These are phyloP conservation scores for Sipha maydis DNA, from an alignment of 2,888 invertebrate genomes.

Conservation along the genomic window DNA sequence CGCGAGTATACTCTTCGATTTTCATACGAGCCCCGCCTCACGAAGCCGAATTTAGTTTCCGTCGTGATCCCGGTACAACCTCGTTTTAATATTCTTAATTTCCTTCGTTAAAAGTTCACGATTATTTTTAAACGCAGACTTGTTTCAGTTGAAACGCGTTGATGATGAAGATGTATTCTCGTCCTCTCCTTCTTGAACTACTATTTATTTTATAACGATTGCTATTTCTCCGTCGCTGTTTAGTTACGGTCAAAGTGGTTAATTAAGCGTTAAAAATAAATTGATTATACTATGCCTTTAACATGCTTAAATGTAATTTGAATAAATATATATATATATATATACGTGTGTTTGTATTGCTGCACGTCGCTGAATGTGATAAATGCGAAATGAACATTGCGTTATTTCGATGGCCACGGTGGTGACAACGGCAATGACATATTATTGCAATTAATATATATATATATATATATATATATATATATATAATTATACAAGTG, in stretches of 20 bases:
- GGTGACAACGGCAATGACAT: neutral
- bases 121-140: neutral
- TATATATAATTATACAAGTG: neutral
- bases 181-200: neutral
- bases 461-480: too few relatives aligned
- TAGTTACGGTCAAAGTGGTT: conserved; percentile 54
- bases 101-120: conserved; percentile 4
- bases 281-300: conserved; percentile 24
- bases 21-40: conserved; percentile 1
- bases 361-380: neutral
- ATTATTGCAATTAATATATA: neutral
- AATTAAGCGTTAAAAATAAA: conserved; percentile 41
- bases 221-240: conserved; percentile 1
- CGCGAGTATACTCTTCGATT: conserved; percentile 22
- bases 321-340: neutral
- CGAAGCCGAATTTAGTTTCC: neutral
- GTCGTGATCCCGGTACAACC: too few relatives aligned
- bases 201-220: neutral
- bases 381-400: neutral
- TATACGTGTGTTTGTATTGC: neutral
- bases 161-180: neutral
- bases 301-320: neutral
- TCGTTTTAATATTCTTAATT: conserved; percentile 26
- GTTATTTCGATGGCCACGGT: neutral
- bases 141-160: neutral